Evolutionary conservation across 1,140 invertebrate species (phyloP).

Genomic region (Andricus grossulariae): DNA sequence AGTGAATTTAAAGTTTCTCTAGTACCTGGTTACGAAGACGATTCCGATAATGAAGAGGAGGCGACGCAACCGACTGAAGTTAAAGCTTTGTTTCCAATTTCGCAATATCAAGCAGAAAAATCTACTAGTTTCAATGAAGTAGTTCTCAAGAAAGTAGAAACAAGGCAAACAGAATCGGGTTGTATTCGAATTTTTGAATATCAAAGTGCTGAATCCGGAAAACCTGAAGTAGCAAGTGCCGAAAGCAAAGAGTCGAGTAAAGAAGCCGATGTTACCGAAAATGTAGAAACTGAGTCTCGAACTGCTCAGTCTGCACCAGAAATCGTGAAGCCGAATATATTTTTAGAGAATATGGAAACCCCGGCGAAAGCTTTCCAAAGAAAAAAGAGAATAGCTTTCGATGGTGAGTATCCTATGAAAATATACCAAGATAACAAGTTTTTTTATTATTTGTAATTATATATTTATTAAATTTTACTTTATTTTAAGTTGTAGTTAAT

Average conservation of each 20-base stretch:
- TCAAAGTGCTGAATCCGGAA: conserved; percentile 27
- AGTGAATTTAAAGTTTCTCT: conserved; percentile 69
- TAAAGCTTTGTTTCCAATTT: conserved; percentile 73
- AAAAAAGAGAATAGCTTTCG: conserved; percentile 72
- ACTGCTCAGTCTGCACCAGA: conserved; percentile 60
- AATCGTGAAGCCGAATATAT: conserved; percentile 62
- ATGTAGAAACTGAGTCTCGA: conserved; percentile 49
- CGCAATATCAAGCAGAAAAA: conserved; percentile 42
- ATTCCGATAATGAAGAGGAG: conserved; percentile 77
- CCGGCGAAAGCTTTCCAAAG: conserved; percentile 68
- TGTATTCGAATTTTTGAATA: conserved; percentile 61
- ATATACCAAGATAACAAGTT: conserved; percentile 30
- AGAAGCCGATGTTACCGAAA: conserved; percentile 33
- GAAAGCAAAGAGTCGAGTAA: conserved; percentile 35
- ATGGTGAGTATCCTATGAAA: conserved; percentile 56
- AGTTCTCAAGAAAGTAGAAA: conserved; percentile 55
- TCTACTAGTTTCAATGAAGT: conserved; percentile 30
- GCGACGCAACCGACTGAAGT: conserved; percentile 5
- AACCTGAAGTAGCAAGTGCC: conserved; percentile 28
- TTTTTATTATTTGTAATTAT: conserved; percentile 36
- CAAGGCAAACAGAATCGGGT: conserved; percentile 50
- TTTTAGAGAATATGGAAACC: conserved; percentile 68
- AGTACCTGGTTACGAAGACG: conserved; percentile 78
- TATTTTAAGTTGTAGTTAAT: conserved; percentile 57
- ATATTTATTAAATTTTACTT: conserved; percentile 29